Evolutionary conservation across 2,113 vertebrate species (phyloP).

Genomic region (Poecile atricapillus): DNA sequence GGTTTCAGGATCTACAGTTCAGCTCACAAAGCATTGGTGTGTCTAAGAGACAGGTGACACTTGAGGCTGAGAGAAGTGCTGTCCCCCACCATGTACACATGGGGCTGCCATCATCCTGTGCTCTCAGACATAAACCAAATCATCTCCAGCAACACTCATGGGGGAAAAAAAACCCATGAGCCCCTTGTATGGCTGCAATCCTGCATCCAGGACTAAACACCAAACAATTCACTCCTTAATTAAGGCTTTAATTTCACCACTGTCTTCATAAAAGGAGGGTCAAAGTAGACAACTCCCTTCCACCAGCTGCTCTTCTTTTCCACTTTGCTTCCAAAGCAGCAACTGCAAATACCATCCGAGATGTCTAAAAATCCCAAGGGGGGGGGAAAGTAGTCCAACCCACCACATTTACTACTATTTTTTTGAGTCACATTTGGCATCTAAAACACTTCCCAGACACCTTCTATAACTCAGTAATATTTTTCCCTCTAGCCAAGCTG

Average conservation of each 20-base stretch:
- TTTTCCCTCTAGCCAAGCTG: neutral
- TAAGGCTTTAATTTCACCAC: neutral
- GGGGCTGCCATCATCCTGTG: neutral
- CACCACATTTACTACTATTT: neutral
- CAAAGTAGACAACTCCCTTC: neutral
- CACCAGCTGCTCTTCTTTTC: neutral
- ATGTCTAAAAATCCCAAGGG: neutral
- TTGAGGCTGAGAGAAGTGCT: neutral
- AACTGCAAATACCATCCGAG: neutral
- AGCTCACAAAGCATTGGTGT: neutral
- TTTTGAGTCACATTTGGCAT: neutral
- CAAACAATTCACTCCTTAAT: neutral
- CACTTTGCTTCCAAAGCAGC: neutral
- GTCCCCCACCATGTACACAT: fast-evolving
- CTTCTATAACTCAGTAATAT: neutral
- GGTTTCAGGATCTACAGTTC: fast-evolving
- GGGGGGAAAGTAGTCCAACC: neutral
- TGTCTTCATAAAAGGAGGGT: neutral
- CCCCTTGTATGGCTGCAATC: neutral
- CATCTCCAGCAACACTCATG: fast-evolving
- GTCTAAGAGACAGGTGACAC: neutral
- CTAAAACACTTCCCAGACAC: neutral
- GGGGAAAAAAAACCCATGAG: neutral
- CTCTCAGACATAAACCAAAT: neutral
- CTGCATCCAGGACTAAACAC: neutral